phyloP scores from a whole-genome alignment of 2,113 vertebrate species.

The Ovis canadensis region DNA sequence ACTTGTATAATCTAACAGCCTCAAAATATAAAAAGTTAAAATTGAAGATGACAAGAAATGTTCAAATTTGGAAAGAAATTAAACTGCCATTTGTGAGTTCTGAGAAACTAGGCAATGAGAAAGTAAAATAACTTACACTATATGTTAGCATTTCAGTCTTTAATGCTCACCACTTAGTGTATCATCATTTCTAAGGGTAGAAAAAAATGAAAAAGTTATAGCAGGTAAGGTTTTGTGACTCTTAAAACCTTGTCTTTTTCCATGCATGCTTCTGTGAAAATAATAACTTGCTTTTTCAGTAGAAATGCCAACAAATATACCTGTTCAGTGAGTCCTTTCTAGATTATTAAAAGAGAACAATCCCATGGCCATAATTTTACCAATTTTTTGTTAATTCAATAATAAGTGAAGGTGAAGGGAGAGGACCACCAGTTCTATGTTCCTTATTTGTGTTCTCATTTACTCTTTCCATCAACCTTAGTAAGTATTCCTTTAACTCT shows the following conservation, averaged over 20 bases:
- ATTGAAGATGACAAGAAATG: constrained; percentile 12
- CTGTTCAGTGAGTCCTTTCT: neutral
- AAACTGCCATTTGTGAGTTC: neutral
- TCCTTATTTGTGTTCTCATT: constrained; percentile 19
- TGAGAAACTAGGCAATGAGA: neutral
- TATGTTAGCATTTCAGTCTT: neutral
- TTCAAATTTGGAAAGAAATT: neutral
- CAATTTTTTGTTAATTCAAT: neutral
- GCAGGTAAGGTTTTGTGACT: constrained; percentile 3
- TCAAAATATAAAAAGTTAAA: constrained; percentile 14
- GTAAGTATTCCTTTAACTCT: neutral
- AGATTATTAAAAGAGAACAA: neutral
- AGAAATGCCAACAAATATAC: neutral
- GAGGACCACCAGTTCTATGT: neutral
- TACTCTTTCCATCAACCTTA: neutral
- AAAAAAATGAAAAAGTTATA: neutral
- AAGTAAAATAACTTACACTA: neutral
- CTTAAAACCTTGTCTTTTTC: neutral
- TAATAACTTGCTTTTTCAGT: neutral
- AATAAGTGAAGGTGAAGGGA: neutral
- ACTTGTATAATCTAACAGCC: neutral
- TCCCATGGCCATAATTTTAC: neutral
- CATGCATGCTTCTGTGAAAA: neutral
- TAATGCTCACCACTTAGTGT: neutral
- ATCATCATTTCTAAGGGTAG: neutral